Evolutionary conservation across 92 coral and sea anemone species (phyloP), one percentile per base, ranked within the genome.

Genomic region (Epizoanthus ramosus): DNA sequence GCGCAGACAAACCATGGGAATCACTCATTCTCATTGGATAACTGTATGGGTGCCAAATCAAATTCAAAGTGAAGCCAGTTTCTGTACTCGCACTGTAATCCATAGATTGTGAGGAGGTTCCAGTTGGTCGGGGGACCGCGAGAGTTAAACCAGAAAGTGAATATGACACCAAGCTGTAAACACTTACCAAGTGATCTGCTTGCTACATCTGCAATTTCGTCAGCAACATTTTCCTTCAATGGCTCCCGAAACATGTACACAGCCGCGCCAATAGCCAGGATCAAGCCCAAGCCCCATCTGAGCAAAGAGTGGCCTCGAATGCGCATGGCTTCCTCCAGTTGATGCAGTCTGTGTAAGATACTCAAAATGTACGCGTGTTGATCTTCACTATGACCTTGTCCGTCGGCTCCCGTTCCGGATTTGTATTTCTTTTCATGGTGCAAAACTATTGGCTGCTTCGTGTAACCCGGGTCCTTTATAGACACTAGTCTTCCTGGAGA

Each of bases 131-230:
- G 43, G 43, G 43, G 56, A 19, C 43, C 18, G 15, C 19, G 71
- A 66, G 37, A 18, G 37, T 18, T 66, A 67, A 18, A 3, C 5
- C 7, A 67, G 73, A 53, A 73, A 35, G 22, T 25, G 28, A 15
- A 50, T 28, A 18, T 73, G 3, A 41, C 3, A 33, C 19, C 2
- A 28, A 28, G 2, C 31, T 28, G 31, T 28, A 24, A 37, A 6
- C 41, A 9, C 41, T 64, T 94, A 97, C 99, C 97, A 70, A 97
- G 76, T 35, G 99, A 97, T 79, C 98, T 90, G 23, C 97, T 90
- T 2, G 99, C 99, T 31, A 97, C 99, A 71, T 89, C 98, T 24
- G 99, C 99, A 45, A 97, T 94, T 85, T 97, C 99, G 71, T 97
- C 99, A 3, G 98, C 99, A 50, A 97, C 97, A 59, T 97, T 97